Evolutionary conservation across 2,113 vertebrate genomes (phyloP), one percentile per base, ranked within the genome.

Genomic region (Triplophysa dalaica): DNA sequence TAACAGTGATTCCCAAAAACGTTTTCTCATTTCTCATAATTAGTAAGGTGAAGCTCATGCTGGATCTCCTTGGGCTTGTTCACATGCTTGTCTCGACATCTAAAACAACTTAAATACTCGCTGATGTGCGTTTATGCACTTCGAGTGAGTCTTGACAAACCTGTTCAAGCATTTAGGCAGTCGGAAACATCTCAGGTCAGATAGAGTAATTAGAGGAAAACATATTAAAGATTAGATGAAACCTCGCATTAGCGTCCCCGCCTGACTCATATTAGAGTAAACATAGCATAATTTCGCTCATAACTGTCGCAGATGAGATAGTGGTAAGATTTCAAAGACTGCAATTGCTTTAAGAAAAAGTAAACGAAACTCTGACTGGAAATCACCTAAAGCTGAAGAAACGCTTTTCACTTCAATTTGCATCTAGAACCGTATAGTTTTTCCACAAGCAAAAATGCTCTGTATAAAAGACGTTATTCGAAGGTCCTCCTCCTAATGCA

Each of bases 61-160:
- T 13, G 48, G 0, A 10, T 63, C 72, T 73, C 29, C 29, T 73
- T 41, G 54, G 70, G 8, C 70, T 60, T 16, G 8, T 43, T 73
- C 33, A 10, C 54, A 73, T 60, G 70, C 54, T 24, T 73, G 56
- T 22, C n/a, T 60, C 58, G 54, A 73, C 52, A 73, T 61, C 33
- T 74, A 43, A 74, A 74, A 60, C 21, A 48, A 75, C 41, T 75
- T n/a, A 63, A 75, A 63, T 45, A 62, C 22, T n/a, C n/a, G 14
- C 48, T 62, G 45, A 63, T 63, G 22, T 61, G 22, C 4, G 7
- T 10, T 45, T 43, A 75, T 45, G 72, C 58, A 75, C 60, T 29
- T 63, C 2, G 9, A 50, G 41, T 75, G 16, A 26, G 41, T 75
- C 73, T 14, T 13, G 41, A 50, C 73, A 75, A 63, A 75, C 73